These are phyloP conservation scores for Gymnosoma rotundatum DNA, from an alignment of 2,888 invertebrate species.

Conservation along the genomic window DNA sequence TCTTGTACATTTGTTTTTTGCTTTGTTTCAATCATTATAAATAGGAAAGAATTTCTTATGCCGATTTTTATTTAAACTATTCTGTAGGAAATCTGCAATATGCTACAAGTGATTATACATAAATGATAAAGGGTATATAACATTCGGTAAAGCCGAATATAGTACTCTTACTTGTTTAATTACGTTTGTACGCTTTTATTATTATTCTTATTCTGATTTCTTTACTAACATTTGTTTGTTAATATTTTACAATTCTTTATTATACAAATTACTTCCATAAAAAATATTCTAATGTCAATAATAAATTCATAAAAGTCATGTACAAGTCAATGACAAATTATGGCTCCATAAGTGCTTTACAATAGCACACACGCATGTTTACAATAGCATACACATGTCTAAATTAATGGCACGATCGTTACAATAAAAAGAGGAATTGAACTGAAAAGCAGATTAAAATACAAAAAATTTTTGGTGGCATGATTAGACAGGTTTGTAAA, in stretches of 20 bases:
- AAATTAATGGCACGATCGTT: conserved; percentile 4
- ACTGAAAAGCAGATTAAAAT: background rate
- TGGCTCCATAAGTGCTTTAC: conserved; percentile 42
- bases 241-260: too few species aligned
- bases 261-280: background rate
- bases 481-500: background rate
- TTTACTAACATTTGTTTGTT: too few species aligned
- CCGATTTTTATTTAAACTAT: too few species aligned
- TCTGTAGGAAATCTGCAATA: too few species aligned
- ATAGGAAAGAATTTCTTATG: too few species aligned
- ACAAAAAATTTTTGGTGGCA: background rate
- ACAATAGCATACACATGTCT: background rate
- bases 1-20: too few species aligned
- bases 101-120: too few species aligned
- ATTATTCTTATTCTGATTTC: too few species aligned
- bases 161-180: too few species aligned
- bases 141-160: too few species aligned
- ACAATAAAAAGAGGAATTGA: background rate
- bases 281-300: conserved; percentile 39
- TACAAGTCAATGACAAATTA: conserved; percentile 56
- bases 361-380: conserved; percentile 27
- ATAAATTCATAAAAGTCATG: conserved; percentile 36
- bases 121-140: too few species aligned
- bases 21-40: too few species aligned
- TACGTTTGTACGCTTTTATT: background rate